Conservation (phyloP, 2,797 vertebrate genomes). For the Mallotus villosus region DNA sequence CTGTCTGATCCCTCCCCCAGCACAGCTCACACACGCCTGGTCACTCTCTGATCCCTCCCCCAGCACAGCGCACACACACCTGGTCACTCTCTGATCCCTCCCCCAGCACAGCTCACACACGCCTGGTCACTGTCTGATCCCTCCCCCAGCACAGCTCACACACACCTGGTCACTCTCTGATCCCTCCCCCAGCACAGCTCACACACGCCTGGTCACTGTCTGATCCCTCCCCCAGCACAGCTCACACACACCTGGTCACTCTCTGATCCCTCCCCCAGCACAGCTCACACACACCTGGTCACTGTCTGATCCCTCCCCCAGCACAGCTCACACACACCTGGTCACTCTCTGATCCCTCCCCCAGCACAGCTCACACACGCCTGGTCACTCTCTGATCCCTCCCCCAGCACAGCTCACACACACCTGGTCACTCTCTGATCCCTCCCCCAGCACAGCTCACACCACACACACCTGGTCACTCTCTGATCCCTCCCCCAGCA, state of each 20-base stretch:
- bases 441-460: not conserved
- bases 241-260: not conserved
- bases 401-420: not conserved
- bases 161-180: not conserved
- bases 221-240: not conserved
- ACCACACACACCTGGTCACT: constrained; percentile 1
- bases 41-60: not conserved
- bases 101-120: not conserved
- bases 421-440: not conserved
- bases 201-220: not conserved
- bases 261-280: not conserved
- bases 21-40: not conserved
- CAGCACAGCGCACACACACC: not conserved
- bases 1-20: not conserved
- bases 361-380: not conserved
- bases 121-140: not conserved
- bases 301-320: not conserved
- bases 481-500: not conserved
- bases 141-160: not conserved
- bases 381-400: not conserved
- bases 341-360: not conserved
- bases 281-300: not conserved
- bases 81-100: not conserved
- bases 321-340: not conserved
- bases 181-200: not conserved